phyloP scores from a whole-genome alignment of 2,888 invertebrate species.

The Coronaproctus castanopsis region DNA sequence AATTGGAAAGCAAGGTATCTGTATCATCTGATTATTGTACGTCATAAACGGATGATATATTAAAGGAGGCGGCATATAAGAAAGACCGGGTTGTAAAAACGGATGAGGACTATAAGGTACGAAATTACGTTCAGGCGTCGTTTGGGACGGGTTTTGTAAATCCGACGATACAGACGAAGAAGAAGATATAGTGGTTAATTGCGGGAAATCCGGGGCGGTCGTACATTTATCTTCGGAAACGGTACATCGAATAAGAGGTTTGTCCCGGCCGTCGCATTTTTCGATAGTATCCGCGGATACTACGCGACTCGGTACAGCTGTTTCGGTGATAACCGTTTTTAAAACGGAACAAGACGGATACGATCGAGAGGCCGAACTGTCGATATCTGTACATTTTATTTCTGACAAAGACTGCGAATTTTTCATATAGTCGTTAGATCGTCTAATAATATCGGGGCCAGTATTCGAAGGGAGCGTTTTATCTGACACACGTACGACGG shows the following conservation, averaged over 20 bases:
- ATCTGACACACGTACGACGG: background rate
- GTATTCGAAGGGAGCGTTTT: no score
- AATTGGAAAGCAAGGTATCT: background rate
- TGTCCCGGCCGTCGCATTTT: no score
- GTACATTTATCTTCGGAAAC: background rate
- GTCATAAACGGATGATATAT: background rate
- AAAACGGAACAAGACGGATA: background rate
- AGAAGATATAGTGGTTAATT: constrained; percentile 5
- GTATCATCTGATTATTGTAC: background rate
- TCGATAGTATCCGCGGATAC: background rate
- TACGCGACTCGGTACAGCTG: background rate
- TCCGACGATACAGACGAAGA: constrained; percentile 2
- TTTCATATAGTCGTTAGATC: no score
- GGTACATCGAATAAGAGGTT: no score
- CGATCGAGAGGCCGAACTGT: no score
- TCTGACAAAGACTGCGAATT: no score
- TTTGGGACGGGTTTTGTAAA: background rate
- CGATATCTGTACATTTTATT: no score
- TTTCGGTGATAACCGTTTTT: background rate
- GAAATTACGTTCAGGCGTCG: background rate
- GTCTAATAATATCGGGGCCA: no score
- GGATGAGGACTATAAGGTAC: background rate
- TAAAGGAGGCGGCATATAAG: background rate
- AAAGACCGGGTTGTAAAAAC: background rate
- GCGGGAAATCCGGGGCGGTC: constrained; percentile 1